Conservation (phyloP, 2,113 vertebrate species). For the Chaetorhynchus papuensis region DNA sequence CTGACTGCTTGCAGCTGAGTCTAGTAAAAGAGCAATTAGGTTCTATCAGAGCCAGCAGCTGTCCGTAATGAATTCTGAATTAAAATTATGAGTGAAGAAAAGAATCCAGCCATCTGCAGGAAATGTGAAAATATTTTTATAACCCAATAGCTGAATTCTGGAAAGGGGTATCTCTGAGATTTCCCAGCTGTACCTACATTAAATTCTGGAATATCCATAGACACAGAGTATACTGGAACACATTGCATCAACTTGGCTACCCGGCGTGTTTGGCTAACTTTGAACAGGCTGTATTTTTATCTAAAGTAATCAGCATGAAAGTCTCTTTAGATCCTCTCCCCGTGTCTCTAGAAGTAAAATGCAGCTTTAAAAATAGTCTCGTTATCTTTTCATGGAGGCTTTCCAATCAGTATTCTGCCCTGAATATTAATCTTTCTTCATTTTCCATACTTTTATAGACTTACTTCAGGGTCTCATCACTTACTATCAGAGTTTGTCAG, state of each 20-base stretch:
- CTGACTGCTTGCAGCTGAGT: conserved; percentile 71
- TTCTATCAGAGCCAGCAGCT: conserved; percentile 78
- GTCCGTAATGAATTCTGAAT: conserved; percentile 78
- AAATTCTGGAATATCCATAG: conserved; percentile 58
- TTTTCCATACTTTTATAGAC: conserved; percentile 51
- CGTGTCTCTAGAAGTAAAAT: conserved; percentile 57
- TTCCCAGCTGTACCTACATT: conserved; percentile 76
- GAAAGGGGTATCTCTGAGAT: conserved; percentile 67
- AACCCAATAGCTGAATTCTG: conserved; percentile 70
- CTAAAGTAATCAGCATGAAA: conserved; percentile 65
- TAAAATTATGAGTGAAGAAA: conserved; percentile 76
- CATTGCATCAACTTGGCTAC: conserved; percentile 57
- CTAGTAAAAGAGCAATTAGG: conserved; percentile 74
- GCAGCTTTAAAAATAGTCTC: conserved; percentile 62
- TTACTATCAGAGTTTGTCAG: conserved; percentile 1
- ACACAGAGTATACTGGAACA: conserved; percentile 46
- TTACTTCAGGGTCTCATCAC: conserved; percentile 36
- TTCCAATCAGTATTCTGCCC: conserved; percentile 51
- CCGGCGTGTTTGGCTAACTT: conserved; percentile 30
- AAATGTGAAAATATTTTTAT: conserved; percentile 81
- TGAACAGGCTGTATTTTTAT: conserved; percentile 64
- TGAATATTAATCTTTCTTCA: conserved; percentile 48
- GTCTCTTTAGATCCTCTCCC: conserved; percentile 54
- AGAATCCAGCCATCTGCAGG: conserved; percentile 77
- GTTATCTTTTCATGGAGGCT: conserved; percentile 58